Percentiles rank a stretch among this genome's conserved stretches.
phyloP scores from a whole-genome alignment of 2,888 invertebrate genomes.

The Scaptomyza tumidula region DNA sequence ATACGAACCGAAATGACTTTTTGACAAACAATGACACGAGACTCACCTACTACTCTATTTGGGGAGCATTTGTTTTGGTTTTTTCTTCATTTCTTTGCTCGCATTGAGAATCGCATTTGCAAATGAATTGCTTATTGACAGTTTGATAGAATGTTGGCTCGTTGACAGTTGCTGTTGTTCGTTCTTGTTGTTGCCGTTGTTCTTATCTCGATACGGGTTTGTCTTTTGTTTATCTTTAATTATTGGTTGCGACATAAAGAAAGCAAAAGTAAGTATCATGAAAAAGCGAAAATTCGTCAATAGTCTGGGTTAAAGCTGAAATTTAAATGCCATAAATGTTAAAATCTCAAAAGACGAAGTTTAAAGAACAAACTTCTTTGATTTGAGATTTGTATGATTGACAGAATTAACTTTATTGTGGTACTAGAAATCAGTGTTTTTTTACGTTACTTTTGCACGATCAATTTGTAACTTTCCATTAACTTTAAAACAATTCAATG shows the following conservation, averaged over 20 bases:
- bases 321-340: neutral
- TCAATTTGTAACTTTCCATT: constrained; percentile 8
- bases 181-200: constrained; percentile 16
- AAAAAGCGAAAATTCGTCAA: constrained; percentile 8
- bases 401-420: neutral
- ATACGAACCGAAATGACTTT: constrained; percentile 75
- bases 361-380: neutral
- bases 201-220: constrained; percentile 22
- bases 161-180: constrained; percentile 47
- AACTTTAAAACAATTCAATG: constrained; percentile 12
- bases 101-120: constrained; percentile 69
- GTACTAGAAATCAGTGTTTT: neutral
- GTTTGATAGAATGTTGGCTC: constrained; percentile 74
- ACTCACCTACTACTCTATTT: constrained; percentile 69
- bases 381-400: too few relatives aligned
- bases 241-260: constrained; percentile 46
- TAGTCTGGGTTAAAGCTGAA: neutral
- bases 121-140: constrained; percentile 81
- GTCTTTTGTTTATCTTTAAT: constrained; percentile 76
- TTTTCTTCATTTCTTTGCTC: constrained; percentile 42
- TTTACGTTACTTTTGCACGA: too few relatives aligned
- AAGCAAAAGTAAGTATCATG: constrained; percentile 24
- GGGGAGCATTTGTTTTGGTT: constrained; percentile 39
- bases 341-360: neutral
- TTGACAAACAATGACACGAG: constrained; percentile 77